phyloP scores from a whole-genome alignment of 2,888 invertebrate genomes.

The Trachelus iudaicus region DNA sequence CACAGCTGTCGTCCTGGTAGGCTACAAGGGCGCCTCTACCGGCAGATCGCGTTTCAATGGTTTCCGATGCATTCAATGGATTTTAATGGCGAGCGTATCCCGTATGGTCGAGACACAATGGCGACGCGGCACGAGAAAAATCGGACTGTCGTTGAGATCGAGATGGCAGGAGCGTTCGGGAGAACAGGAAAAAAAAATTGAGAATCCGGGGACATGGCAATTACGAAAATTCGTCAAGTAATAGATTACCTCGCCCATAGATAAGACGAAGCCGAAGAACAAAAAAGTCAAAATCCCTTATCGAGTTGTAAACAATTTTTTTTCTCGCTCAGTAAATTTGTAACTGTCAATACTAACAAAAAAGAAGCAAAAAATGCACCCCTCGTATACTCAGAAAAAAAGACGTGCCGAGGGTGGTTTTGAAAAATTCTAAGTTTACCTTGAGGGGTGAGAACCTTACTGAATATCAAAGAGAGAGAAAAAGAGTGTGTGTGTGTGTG shows the following conservation, averaged over 20 bases:
- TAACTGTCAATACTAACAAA: neutral
- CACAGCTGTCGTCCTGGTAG: neutral
- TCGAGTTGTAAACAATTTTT: neutral
- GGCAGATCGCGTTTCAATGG: constrained; percentile 36
- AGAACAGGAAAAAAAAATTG: neutral
- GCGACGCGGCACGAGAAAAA: neutral
- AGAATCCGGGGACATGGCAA: neutral
- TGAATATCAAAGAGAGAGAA: neutral
- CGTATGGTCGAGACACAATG: neutral
- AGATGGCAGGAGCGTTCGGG: neutral
- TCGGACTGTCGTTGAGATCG: neutral
- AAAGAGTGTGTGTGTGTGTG: too few relatives aligned
- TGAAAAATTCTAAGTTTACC: neutral
- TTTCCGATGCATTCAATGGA: constrained; percentile 29
- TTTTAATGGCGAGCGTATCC: constrained; percentile 20
- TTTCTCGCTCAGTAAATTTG: neutral
- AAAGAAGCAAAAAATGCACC: neutral
- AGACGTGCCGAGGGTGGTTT: neutral
- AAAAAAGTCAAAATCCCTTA: neutral
- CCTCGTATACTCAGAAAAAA: neutral
- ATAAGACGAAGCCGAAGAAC: too few relatives aligned
- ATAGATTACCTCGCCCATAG: neutral
- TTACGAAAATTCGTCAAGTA: neutral
- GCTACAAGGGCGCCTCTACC: neutral
- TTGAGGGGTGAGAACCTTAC: neutral